Percentiles rank a stretch among this genome's conserved stretches.
Conservation (phyloP, 2,888 invertebrate species). For the Uloborus plumipes region DNA sequence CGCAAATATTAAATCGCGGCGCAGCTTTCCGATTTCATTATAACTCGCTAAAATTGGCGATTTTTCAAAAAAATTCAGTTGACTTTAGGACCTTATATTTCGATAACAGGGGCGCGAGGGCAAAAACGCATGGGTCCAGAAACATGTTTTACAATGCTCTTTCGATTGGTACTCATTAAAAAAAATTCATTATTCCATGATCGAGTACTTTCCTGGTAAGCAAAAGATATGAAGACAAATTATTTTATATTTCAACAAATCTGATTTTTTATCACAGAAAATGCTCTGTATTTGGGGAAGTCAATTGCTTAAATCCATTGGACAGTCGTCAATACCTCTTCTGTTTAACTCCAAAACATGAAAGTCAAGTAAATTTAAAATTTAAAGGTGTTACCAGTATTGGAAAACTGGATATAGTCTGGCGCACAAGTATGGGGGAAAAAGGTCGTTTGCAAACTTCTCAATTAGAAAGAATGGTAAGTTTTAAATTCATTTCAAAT, state of each 20-base stretch:
- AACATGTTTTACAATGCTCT: too few species aligned
- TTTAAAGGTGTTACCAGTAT: slow-evolving; percentile 88
- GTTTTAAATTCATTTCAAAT: slow-evolving; percentile 63
- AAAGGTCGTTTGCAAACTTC: slow-evolving; percentile 96
- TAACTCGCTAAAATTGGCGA: too few species aligned
- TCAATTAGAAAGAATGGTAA: slow-evolving; percentile 88
- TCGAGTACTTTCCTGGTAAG: too few species aligned
- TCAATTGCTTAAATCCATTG: slow-evolving; percentile 81
- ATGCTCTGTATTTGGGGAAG: slow-evolving; percentile 72
- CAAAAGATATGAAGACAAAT: too few species aligned
- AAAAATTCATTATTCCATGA: too few species aligned
- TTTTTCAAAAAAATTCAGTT: too few species aligned
- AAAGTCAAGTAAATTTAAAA: slow-evolving; percentile 82
- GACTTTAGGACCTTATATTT: too few species aligned
- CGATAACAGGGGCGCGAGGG: too few species aligned
- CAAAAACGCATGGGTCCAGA: too few species aligned
- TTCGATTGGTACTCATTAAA: too few species aligned
- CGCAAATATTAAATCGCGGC: too few species aligned
- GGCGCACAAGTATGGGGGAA: slow-evolving; percentile 97
- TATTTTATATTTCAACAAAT: not conserved
- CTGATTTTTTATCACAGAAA: slow-evolving; percentile 7
- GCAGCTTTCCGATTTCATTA: too few species aligned
- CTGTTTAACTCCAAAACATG: slow-evolving; percentile 86
- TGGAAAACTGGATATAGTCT: slow-evolving; percentile 97
- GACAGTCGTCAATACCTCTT: slow-evolving; percentile 96